Evolutionary conservation across 2,888 invertebrate species (phyloP), one percentile per base, ranked within the genome.

Genomic region (Mystacides longicornis): DNA sequence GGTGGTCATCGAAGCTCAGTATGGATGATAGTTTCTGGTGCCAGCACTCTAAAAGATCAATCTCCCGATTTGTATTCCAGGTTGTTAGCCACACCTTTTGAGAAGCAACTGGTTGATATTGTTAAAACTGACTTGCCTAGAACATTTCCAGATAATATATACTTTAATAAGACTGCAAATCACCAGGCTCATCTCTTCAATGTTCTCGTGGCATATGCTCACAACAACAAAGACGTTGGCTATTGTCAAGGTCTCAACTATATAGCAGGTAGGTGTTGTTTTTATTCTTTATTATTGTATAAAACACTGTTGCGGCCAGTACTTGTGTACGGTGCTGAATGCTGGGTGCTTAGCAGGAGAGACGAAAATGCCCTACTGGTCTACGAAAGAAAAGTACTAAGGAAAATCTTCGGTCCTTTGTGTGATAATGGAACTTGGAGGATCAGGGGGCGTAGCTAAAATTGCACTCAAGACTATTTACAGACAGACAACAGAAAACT

Each of bases 231-330:
- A 64, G 83, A 83, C 55, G 87, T 94, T 64, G 94, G 93, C 23
- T 96, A 96, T 70, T 96, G 96, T 67, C 96, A 95, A 81, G 96
- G 96, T 50, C 74, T 95, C 60, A 96, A 95, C 74, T 96, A 94
- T 69, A 89, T 95, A 65, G 93, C 92, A 66, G 86, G 85, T 73
- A 66, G n/a, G 14, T 11, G 7, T 18, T 14, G 5, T 14, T 31
- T 31, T 31, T 14, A 9, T 14, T 31, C 7, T 9, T 31, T 31
- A 9, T 9, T 31, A 31, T 31, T 31, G 14, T 31, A 9, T 7
- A 31, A 7, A 31, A 31, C 31, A 9, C 31, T 9, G 14, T 9
- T 31, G 31, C 9, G 14, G 31, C 31, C n/a, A n/a, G n/a, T n/a
- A n/a, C n/a, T n/a, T n/a, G n/a, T n/a, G n/a, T n/a, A n/a, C n/a